These are phyloP conservation scores for Leptobrachium ailaonicum DNA, from an alignment of 2,113 vertebrate genomes.

Conservation along the genomic window DNA sequence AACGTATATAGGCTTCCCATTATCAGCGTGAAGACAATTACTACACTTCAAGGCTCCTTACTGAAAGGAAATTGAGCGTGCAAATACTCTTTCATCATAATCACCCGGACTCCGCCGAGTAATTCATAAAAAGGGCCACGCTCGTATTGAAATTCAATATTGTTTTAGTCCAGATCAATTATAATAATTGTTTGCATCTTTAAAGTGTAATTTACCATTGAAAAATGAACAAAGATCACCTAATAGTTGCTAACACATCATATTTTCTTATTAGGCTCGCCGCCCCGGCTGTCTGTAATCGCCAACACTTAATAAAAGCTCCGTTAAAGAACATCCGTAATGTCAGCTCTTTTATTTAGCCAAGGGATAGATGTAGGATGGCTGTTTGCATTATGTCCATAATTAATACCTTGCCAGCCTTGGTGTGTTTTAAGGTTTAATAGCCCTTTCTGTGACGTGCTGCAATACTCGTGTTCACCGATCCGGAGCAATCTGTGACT, in stretches of 20 bases:
- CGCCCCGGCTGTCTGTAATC: conserved; percentile 3
- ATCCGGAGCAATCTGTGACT: too few relatives aligned
- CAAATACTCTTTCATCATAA: conserved; percentile 73
- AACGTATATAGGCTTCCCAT: conserved; percentile 60
- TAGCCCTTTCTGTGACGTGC: too few relatives aligned
- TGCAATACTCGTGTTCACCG: too few relatives aligned
- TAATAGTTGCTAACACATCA: conserved; percentile 66
- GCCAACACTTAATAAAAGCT: background rate
- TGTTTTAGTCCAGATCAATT: conserved; percentile 79
- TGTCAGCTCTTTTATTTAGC: background rate
- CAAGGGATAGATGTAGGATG: too few relatives aligned
- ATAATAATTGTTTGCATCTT: conserved; percentile 83
- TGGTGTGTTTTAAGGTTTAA: too few relatives aligned
- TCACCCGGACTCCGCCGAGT: conserved; percentile 61
- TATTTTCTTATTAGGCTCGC: conserved; percentile 62
- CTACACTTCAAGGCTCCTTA: conserved; percentile 59
- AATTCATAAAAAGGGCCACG: conserved; percentile 73
- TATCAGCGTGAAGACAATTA: conserved; percentile 55
- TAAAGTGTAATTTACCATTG: conserved; percentile 71
- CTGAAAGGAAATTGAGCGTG: conserved; percentile 71
- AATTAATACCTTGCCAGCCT: too few relatives aligned
- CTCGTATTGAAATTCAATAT: conserved; percentile 80
- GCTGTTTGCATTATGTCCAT: too few relatives aligned
- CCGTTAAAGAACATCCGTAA: background rate
- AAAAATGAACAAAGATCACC: conserved; percentile 68